phyloP scores from a whole-genome alignment of 2,797 vertebrate genomes.

The Trematomus bernacchii region DNA sequence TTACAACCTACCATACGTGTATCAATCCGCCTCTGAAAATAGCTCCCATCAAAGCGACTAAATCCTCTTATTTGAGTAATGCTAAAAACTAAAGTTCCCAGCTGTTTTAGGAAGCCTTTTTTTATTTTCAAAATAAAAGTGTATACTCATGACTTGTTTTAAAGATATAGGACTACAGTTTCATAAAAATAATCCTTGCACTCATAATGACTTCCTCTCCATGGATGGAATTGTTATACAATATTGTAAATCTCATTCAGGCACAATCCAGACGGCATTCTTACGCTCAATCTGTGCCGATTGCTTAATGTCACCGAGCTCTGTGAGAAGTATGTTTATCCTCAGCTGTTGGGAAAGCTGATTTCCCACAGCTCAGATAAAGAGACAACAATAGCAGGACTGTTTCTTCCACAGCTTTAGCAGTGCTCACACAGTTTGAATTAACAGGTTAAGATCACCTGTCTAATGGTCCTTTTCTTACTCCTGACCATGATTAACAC shows the following conservation, averaged over 20 bases:
- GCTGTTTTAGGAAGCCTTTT: not conserved
- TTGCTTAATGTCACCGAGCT: constrained; percentile 43
- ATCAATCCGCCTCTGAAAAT: not conserved
- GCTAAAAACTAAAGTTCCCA: too few relatives aligned
- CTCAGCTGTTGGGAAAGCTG: constrained; percentile 54
- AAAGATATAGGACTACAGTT: not conserved
- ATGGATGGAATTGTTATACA: not conserved
- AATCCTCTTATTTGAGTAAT: not conserved
- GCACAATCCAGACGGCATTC: constrained; percentile 24
- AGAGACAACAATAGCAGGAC: constrained; percentile 59
- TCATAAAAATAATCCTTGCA: not conserved
- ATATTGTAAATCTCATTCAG: not conserved
- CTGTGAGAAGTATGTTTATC: constrained; percentile 59
- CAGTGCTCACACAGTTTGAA: constrained; percentile 53
- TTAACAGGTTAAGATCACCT: constrained; percentile 48
- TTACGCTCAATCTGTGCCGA: constrained; percentile 41
- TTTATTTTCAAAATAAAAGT: not conserved
- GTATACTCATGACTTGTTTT: not conserved
- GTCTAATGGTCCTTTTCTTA: constrained; percentile 28
- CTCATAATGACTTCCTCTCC: not conserved
- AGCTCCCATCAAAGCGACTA: not conserved
- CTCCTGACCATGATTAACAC: constrained; percentile 26
- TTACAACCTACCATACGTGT: not conserved
- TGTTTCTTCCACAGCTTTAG: constrained; percentile 61
- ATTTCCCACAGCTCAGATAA: constrained; percentile 29